Conservation (phyloP, 2,797 vertebrate genomes). For the Mallotus villosus region DNA sequence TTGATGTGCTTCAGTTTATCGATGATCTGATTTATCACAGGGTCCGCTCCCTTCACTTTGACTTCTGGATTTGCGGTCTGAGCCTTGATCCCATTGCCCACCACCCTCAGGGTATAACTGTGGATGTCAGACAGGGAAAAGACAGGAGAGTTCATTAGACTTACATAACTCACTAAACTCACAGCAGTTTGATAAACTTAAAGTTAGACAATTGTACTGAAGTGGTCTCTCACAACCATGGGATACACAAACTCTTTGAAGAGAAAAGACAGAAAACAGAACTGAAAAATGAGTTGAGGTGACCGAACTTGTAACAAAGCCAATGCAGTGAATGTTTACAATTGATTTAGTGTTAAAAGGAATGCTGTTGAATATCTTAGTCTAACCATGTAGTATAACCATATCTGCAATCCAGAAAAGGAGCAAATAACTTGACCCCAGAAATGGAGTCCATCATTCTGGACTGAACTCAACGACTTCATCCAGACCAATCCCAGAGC, state of each 20-base stretch:
- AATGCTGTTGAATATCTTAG: too few species aligned
- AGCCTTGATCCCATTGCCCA: conserved; percentile 85
- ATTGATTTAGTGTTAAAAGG: too few species aligned
- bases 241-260: background rate
- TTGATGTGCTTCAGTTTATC: conserved; percentile 91
- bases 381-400: too few species aligned
- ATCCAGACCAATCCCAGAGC: background rate
- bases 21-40: conserved; percentile 85
- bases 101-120: conserved; percentile 83
- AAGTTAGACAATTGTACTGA: background rate
- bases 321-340: too few species aligned
- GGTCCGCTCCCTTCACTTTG: conserved; percentile 84
- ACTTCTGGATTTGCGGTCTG: conserved; percentile 88
- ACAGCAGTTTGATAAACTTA: background rate
- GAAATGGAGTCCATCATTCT: background rate
- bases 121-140: conserved; percentile 36
- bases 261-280: background rate
- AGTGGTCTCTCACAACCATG: background rate
- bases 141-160: background rate
- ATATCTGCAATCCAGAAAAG: too few species aligned
- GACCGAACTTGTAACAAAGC: background rate
- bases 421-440: background rate
- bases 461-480: background rate
- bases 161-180: background rate
- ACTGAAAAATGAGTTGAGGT: background rate